These are phyloP conservation scores for Palythoa grandiflora DNA, from an alignment of 92 coral and sea anemone species.

Conservation along the genomic window DNA sequence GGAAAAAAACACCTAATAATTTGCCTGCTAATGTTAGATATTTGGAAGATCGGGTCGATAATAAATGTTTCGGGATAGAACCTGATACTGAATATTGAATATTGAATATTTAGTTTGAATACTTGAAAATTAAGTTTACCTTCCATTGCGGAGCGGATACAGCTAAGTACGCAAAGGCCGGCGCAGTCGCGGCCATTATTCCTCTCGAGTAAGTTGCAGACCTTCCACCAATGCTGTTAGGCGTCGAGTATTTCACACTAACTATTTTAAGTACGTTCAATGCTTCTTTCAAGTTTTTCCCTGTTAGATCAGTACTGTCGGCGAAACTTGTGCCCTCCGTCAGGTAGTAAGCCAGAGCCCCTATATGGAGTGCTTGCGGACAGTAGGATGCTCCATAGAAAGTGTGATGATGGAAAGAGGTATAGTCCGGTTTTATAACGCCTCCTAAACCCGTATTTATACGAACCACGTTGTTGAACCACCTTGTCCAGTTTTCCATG, in stretches of 20 bases:
- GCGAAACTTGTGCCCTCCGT: conserved; percentile 52
- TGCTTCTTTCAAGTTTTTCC: conserved; percentile 48
- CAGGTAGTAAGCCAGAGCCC: conserved; percentile 57
- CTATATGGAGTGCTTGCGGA: conserved; percentile 67
- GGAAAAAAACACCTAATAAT: too few species aligned
- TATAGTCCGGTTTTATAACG: conserved; percentile 68
- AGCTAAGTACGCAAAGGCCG: not conserved
- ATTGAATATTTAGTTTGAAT: too few species aligned
- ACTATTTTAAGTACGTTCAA: conserved; percentile 51
- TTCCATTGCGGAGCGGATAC: not conserved
- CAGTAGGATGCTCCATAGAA: conserved; percentile 74
- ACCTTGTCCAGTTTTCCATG: conserved; percentile 55
- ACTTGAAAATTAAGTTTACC: too few species aligned
- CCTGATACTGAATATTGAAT: too few species aligned
- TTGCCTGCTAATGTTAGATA: too few species aligned
- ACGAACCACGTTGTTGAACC: conserved; percentile 64
- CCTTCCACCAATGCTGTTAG: conserved; percentile 66
- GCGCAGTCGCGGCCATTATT: not conserved
- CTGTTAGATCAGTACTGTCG: not conserved
- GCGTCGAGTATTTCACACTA: conserved; percentile 68
- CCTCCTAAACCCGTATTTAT: conserved; percentile 67
- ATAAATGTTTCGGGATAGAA: too few species aligned
- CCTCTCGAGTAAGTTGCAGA: conserved; percentile 7
- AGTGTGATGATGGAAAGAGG: conserved; percentile 67
- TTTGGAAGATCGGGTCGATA: too few species aligned